Base-by-base conservation (phyloP, 1,140 invertebrate species). In the Manduca sexta region DNA sequence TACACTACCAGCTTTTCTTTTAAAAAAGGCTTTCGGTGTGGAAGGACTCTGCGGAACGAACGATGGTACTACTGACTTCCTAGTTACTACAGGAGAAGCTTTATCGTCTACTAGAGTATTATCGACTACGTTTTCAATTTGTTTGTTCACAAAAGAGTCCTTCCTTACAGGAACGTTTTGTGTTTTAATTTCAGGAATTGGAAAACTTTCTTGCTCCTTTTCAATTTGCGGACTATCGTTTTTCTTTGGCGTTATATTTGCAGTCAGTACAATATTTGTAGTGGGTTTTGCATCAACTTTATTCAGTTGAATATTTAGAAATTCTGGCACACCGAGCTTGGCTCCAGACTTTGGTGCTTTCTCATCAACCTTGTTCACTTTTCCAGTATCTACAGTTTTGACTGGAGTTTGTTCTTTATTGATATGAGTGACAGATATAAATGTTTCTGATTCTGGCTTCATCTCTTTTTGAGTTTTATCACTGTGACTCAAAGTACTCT, bases 291-390 rank as follows among this genome's bases (percentile, higher is more conserved):
- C 73, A 57, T 92, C 91, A 31, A 93, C 90, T 60, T 88, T 90
- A 52, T 92, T 92, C 39, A 93, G 64, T 66, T 92, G 91, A 40
- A 92, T 90, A 56, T 91, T 89, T 56, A 93, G 79, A 66, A 92
- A 92, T 74, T 93, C 91, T 1, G 91, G 91, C n/a, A 92, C 86
- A 18, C 74, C 68, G 8, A 71, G 39, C 46, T 77, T 74, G 7
- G 40, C 52, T 13, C 60, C 69, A 13, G 67, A 41, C 58, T 80
- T 82, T 30, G 75, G 69, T 48, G 74, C 43, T 59, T 84, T 86
- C 48, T 87, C 86, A 39, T 84, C 80, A 49, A 63, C 76, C 58
- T 85, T 86, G 31, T 65, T 64, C 8, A 62, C 59, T 69, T 80
- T 86, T 17, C 65, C 39, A 44, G 44, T 42, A 39, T 81, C 77